phyloP scores from a whole-genome alignment of 2,797 vertebrate species.

The Cossypha caffra region DNA sequence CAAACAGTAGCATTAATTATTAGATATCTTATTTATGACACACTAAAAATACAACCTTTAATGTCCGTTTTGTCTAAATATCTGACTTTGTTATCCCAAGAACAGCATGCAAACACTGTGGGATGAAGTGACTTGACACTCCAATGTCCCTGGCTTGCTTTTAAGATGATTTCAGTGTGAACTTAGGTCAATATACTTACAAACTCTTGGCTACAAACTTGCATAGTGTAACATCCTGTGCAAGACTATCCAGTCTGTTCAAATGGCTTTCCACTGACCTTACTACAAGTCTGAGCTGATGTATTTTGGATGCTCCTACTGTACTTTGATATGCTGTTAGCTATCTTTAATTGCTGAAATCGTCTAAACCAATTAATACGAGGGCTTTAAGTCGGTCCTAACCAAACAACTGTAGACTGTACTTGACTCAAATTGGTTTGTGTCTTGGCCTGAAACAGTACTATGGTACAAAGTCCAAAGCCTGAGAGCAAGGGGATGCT shows the following conservation, averaged over 20 bases:
- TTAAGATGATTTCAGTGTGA: background rate
- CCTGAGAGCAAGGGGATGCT: background rate
- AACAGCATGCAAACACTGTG: background rate
- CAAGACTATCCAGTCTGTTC: background rate
- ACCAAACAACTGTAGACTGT: background rate
- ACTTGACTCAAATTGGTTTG: background rate
- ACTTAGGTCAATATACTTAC: background rate
- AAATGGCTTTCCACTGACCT: background rate
- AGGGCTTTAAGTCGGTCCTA: background rate
- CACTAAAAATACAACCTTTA: background rate
- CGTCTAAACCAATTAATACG: background rate
- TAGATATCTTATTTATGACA: background rate
- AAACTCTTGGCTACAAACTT: background rate
- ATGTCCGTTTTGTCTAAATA: background rate
- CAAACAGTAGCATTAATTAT: background rate
- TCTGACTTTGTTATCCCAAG: background rate
- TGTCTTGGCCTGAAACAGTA: background rate
- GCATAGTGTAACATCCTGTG: background rate
- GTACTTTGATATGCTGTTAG: background rate
- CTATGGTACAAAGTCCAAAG: background rate
- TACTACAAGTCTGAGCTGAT: background rate
- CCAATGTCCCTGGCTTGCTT: background rate
- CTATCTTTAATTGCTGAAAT: background rate
- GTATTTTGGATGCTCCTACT: background rate
- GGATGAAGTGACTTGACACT: background rate